Conservation (phyloP, 2,113 vertebrate genomes). For the Psephotus haematonotus region DNA sequence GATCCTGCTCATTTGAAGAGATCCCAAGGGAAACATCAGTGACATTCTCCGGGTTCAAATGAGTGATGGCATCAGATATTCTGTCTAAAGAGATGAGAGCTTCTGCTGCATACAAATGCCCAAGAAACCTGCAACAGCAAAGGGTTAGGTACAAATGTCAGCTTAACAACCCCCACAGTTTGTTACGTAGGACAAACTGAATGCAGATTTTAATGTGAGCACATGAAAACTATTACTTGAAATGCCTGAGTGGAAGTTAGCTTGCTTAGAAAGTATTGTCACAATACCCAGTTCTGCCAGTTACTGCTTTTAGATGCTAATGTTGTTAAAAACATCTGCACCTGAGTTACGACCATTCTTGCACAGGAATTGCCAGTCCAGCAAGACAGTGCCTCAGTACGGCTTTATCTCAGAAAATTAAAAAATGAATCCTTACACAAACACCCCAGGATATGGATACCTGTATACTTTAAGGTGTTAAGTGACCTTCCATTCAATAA, state of each 20-base stretch:
- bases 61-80: slow-evolving; percentile 96
- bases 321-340: not conserved
- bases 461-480: not conserved
- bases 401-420: not conserved
- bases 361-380: not conserved
- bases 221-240: not conserved
- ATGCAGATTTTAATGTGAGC: not conserved
- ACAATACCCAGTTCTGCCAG: not conserved
- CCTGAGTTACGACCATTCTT: not conserved
- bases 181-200: not conserved
- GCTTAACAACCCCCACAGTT: not conserved
- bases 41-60: slow-evolving; percentile 96
- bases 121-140: slow-evolving; percentile 86
- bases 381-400: not conserved
- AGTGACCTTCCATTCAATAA: not conserved
- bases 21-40: slow-evolving; percentile 94
- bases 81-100: slow-evolving; percentile 97
- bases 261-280: not conserved
- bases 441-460: not conserved
- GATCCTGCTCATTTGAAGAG: slow-evolving; percentile 92
- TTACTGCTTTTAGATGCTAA: not conserved
- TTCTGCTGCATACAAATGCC: slow-evolving; percentile 96
- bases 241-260: not conserved
- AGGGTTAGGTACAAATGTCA: slow-evolving; percentile 4
- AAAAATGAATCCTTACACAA: not conserved